Evolutionary conservation across 1,140 invertebrate species (phyloP).

Genomic region (Atopsyche davidsoni): DNA sequence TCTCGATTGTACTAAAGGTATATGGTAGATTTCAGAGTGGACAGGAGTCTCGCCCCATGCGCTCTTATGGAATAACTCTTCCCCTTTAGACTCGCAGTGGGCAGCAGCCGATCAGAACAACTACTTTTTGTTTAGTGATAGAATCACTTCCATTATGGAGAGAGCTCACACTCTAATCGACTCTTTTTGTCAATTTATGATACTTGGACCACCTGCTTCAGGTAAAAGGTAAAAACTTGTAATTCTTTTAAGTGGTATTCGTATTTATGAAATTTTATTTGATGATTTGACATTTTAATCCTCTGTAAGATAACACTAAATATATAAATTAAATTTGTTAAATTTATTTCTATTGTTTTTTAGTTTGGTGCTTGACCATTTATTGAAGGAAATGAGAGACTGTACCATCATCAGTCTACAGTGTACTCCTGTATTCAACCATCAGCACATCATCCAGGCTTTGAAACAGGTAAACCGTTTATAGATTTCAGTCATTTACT

Average conservation of each 20-base stretch:
- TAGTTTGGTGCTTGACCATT: constrained; percentile 43
- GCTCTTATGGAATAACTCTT: constrained; percentile 20
- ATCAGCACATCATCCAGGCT: constrained; percentile 41
- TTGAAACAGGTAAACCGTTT: constrained; percentile 44
- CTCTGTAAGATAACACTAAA: too few relatives aligned
- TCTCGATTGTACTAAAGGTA: too few relatives aligned
- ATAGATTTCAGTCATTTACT: too few relatives aligned
- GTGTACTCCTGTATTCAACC: constrained; percentile 42
- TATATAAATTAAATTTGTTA: background rate
- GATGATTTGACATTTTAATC: too few relatives aligned
- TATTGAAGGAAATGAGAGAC: constrained; percentile 37
- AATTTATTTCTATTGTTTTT: constrained; percentile 31
- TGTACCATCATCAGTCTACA: constrained; percentile 38
- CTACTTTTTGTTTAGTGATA: constrained; percentile 19
- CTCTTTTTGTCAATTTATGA: constrained; percentile 25
- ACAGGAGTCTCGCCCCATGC: constrained; percentile 26
- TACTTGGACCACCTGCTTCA: constrained; percentile 24
- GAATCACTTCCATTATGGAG: constrained; percentile 11
- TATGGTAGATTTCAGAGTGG: constrained; percentile 26
- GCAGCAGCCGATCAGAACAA: constrained; percentile 5
- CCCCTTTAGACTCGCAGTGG: constrained; percentile 8
- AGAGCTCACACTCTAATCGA: constrained; percentile 19
- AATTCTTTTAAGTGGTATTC: too few relatives aligned
- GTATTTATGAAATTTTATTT: background rate
- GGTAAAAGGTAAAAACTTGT: constrained; percentile 29